Conservation (phyloP, 2,113 vertebrate species). For the Eleginops maclovinus region DNA sequence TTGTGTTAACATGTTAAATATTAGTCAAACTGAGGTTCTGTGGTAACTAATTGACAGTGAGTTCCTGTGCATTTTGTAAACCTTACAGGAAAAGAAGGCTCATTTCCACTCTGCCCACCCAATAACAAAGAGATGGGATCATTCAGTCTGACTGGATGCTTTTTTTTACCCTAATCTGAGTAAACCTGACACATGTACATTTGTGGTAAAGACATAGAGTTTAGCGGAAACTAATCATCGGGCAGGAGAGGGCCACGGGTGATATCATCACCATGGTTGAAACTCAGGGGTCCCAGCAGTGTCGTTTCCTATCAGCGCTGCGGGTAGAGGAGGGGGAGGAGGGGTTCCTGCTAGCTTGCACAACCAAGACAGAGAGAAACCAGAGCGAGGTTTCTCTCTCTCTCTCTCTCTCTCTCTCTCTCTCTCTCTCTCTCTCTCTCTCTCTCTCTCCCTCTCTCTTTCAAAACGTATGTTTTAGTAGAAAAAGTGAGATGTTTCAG, state of each 20-base stretch:
- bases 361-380: conserved; percentile 12
- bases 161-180: conserved; percentile 34
- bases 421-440: no score
- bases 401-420: no score
- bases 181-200: conserved; percentile 29
- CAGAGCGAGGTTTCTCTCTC: conserved; percentile 1
- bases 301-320: conserved; percentile 75
- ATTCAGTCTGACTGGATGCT: conserved; percentile 40
- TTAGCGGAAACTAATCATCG: conserved; percentile 64
- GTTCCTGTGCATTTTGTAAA: conserved; percentile 3
- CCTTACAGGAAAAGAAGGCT: conserved; percentile 50
- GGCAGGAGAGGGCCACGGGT: conserved; percentile 14
- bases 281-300: conserved; percentile 52
- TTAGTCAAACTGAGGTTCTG: neutral
- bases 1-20: neutral
- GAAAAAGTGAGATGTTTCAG: conserved; percentile 24
- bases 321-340: neutral
- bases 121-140: conserved; percentile 36
- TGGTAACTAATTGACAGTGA: no score
- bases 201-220: conserved; percentile 32
- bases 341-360: neutral
- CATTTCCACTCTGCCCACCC: conserved; percentile 25
- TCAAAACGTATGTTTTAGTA: conserved; percentile 15
- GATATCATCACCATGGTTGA: conserved; percentile 43
- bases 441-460: conserved; percentile 4